A percentile compares a stretch with the other conserved stretches of the same genome.
These are phyloP conservation scores for Strigops habroptila DNA, from an alignment of 2,113 vertebrate species.

Conservation along the genomic window DNA sequence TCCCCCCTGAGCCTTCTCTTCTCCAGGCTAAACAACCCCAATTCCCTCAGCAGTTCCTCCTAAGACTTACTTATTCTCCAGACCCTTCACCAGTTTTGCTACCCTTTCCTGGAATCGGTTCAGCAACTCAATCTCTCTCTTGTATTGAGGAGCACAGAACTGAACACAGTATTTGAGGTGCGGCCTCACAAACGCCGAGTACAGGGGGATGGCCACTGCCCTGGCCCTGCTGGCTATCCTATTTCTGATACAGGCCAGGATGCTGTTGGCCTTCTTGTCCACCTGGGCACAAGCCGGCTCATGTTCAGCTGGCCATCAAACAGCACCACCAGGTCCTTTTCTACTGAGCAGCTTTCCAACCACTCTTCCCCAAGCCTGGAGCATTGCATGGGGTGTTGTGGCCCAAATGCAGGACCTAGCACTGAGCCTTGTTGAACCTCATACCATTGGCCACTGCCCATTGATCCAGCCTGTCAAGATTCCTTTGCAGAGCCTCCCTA, in stretches of 20 bases:
- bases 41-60: not conserved
- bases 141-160: not conserved
- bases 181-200: too few species aligned
- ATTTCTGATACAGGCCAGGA: not conserved
- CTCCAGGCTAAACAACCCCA: not conserved
- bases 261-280: not conserved
- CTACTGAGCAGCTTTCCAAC: not conserved
- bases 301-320: not conserved
- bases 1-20: not conserved
- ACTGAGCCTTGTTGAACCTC: not conserved
- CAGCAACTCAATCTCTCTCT: not conserved
- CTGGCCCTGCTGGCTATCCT: not conserved
- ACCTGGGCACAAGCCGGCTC: not conserved
- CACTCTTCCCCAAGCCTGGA: not conserved
- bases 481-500: not conserved
- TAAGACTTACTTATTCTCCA: not conserved
- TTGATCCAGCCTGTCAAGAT: not conserved
- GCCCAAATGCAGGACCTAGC: not conserved
- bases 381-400: not conserved
- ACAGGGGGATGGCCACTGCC: not conserved
- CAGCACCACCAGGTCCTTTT: not conserved
- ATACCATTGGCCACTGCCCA: not conserved
- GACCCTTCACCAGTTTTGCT: not conserved
- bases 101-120: not conserved
- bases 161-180: not conserved